Percentiles rank a stretch among this genome's conserved stretches.
Conservation (phyloP, 1,140 invertebrate species). For the Macrobrachium nipponense region DNA sequence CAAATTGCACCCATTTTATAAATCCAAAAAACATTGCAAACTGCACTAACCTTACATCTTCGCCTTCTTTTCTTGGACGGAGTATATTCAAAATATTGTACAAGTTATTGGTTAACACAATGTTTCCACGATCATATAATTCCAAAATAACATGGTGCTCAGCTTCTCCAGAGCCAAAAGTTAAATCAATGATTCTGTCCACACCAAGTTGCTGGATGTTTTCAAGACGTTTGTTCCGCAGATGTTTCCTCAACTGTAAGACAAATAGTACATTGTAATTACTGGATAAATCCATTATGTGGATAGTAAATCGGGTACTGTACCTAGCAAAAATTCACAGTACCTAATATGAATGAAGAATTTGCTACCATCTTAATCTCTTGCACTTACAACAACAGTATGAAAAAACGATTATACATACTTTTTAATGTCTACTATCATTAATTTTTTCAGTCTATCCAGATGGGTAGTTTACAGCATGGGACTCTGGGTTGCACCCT, state of each 20-base stretch:
- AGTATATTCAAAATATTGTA: constrained; percentile 94
- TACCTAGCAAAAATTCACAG: too few relatives aligned
- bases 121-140: constrained; percentile 96
- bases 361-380: too few relatives aligned
- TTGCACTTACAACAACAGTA: too few relatives aligned
- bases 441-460: too few relatives aligned
- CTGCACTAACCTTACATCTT: constrained; percentile 80
- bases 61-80: constrained; percentile 91
- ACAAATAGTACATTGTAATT: not conserved
- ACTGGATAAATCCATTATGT: not conserved
- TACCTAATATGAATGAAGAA: not conserved
- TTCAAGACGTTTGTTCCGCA: constrained; percentile 95
- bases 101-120: constrained; percentile 92
- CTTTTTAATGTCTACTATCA: too few relatives aligned
- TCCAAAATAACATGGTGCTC: constrained; percentile 97
- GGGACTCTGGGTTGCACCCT: too few relatives aligned
- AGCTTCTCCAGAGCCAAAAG: constrained; percentile 94
- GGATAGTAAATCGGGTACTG: not conserved
- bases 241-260: constrained; percentile 90
- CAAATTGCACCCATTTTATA: too few relatives aligned
- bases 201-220: constrained; percentile 85
- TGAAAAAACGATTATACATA: too few relatives aligned
- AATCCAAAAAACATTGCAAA: not conserved
- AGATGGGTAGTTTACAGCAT: too few relatives aligned
- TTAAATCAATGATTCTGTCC: constrained; percentile 90